phyloP scores from a whole-genome alignment of 2,797 vertebrate species.

The Echiichthys vipera region DNA sequence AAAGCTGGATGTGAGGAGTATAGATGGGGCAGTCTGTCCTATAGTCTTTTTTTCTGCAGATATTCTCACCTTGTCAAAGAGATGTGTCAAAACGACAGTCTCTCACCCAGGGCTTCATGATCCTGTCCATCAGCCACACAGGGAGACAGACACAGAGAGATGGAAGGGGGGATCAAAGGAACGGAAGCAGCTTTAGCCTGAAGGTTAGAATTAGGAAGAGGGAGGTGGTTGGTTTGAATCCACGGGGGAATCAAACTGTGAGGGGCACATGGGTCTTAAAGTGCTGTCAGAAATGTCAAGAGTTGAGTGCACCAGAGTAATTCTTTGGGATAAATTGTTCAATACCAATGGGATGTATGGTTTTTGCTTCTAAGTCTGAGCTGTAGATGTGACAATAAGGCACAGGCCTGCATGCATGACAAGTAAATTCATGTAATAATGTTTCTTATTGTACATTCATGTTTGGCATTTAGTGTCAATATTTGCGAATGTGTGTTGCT shows the following conservation, averaged over 20 bases:
- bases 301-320: background rate
- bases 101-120: slow-evolving; percentile 49
- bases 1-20: slow-evolving; percentile 2
- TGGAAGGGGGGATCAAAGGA: slow-evolving; percentile 31
- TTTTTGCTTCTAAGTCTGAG: background rate
- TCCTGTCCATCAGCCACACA: slow-evolving; percentile 61
- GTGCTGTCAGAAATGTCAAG: slow-evolving; percentile 19
- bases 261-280: slow-evolving; percentile 22
- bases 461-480: background rate
- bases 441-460: background rate
- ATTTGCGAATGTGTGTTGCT: background rate
- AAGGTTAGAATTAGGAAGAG: slow-evolving; percentile 35
- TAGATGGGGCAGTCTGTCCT: background rate
- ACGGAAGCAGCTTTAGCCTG: slow-evolving; percentile 37
- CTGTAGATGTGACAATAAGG: background rate
- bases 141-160: slow-evolving; percentile 1
- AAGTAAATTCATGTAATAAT: background rate
- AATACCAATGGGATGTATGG: background rate
- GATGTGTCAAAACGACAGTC: slow-evolving; percentile 57
- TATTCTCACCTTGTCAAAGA: slow-evolving; percentile 77
- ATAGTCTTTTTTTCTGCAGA: slow-evolving; percentile 42
- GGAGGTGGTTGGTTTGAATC: slow-evolving; percentile 33
- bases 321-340: background rate
- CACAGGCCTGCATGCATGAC: accelerated
- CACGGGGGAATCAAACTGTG: slow-evolving; percentile 6